phyloP scores from a whole-genome alignment of 2,888 invertebrate genomes.

The Temnothorax rugatulus region DNA sequence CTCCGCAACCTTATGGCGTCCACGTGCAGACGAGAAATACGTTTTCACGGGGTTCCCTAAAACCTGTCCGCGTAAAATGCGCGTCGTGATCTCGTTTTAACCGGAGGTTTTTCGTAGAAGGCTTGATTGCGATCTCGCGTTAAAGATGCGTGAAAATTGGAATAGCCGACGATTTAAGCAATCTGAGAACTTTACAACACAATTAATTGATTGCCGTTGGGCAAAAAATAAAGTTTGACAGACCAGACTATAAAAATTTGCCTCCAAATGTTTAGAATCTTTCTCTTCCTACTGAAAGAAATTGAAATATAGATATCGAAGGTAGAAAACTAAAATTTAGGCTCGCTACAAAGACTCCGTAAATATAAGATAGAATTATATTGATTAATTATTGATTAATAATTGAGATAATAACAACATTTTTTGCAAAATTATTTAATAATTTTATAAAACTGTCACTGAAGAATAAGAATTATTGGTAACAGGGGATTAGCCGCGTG shows the following conservation, averaged over 20 bases:
- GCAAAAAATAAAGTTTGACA: background rate
- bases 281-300: background rate
- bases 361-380: background rate
- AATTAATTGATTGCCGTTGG: background rate
- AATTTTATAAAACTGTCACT: background rate
- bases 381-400: background rate
- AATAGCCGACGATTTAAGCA: background rate
- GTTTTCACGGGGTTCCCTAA: conserved; percentile 10
- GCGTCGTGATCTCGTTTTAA: background rate
- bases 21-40: conserved; percentile 62
- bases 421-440: background rate
- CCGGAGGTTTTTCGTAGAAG: background rate
- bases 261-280: background rate
- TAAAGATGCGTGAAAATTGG: conserved; percentile 12
- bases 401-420: background rate
- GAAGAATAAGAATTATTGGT: background rate
- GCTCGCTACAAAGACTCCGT: background rate
- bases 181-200: conserved; percentile 8
- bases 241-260: background rate
- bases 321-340: background rate
- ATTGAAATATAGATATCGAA: background rate
- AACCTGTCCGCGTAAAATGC: background rate
- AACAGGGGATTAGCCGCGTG: background rate
- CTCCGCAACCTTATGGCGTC: conserved; percentile 70
- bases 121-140: background rate